Evolutionary conservation across 1,140 invertebrate genomes (phyloP), one percentile per base, ranked within the genome.

Genomic region (Ooceraea biroi): DNA sequence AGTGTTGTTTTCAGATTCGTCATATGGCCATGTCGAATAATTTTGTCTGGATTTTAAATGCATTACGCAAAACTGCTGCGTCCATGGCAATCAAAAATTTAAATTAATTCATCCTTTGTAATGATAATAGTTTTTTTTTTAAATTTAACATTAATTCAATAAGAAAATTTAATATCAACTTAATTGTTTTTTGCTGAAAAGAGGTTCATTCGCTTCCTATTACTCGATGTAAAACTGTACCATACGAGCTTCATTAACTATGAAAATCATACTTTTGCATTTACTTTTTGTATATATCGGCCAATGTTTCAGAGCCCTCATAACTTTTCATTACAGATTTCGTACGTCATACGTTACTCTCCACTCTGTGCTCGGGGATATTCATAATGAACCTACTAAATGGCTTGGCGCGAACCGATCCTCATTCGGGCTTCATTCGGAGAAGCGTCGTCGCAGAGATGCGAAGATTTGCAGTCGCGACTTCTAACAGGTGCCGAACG

Each of bases 401-500:
- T 78, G 63, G 48, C 63, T 68, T 57, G 63, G 48, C 48, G 46
- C 76, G 22, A 69, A 69, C 19, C 30, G 60, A 65, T 65, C 46
- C 57, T 52, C 50, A 14, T 17, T 17, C 27, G n/a, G 27, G 27
- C 3, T 55, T 68, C 36, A 19, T 44, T 19, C 74, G 77, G 58
- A 22, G 25, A 48, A 78, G 68, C 52, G 68, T 82, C 52, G 52
- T 14, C 30, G n/a, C 78, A 3, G 76, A 66, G 63, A 69, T 69
- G 22, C n/a, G 30, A 12, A 46, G 52, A 41, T 48, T 85, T 12
- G 73, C 61, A 71, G 80, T 87, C 61, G 86, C 78, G 52, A 30
- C 73, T 74, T 83, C 73, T 74, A 87, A 84, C 86, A 88, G 86
- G 86, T 88, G 86, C 85, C 85, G 73, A 80, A 87, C 61, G 73